Evolutionary conservation across 2,113 vertebrate species (phyloP).

Genomic region (Gnathonemus echidnorhynchus): DNA sequence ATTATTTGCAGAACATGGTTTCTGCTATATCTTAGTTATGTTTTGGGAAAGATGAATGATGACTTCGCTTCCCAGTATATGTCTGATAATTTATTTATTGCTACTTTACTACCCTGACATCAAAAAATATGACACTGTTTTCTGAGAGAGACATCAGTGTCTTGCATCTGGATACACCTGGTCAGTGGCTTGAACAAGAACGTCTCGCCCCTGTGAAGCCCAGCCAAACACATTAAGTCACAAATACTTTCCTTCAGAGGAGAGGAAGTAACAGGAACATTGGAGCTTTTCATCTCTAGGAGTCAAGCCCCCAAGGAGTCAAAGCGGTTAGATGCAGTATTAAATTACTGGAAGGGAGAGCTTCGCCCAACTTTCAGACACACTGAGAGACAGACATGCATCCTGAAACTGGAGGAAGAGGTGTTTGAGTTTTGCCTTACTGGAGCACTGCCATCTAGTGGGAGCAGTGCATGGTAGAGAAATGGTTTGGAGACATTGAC

Average conservation of each 20-base stretch:
- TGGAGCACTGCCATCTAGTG: slow-evolving; percentile 21
- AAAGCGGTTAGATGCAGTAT: background rate
- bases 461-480: background rate
- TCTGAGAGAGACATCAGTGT: background rate
- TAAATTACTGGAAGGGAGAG: background rate
- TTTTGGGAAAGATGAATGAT: background rate
- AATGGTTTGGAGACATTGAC: background rate
- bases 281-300: background rate
- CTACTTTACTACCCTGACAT: background rate
- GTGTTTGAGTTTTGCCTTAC: background rate
- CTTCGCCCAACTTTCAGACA: background rate
- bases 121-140: background rate
- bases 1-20: background rate
- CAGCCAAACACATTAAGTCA: background rate
- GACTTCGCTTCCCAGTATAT: background rate
- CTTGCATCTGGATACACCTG: background rate
- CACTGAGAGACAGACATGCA: background rate
- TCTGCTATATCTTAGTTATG: background rate
- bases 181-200: background rate
- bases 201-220: background rate
- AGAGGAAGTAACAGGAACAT: background rate
- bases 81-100: background rate
- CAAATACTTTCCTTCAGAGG: background rate
- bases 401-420: background rate
- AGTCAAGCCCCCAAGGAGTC: background rate